Conservation (phyloP, 2,113 vertebrate genomes). For the Xenopus borealis region DNA sequence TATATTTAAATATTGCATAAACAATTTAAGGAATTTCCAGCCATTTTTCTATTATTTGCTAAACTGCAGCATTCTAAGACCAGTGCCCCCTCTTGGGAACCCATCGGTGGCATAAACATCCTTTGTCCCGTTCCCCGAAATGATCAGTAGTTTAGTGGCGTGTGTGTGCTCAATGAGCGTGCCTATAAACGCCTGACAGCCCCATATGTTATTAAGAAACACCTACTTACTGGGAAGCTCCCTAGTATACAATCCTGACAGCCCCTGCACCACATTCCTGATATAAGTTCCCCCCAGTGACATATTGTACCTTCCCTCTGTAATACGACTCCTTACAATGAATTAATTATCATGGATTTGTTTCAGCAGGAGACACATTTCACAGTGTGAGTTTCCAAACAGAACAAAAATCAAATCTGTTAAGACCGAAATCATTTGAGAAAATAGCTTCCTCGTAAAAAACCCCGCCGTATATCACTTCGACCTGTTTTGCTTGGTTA, state of each 20-base stretch:
- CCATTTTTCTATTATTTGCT: too few relatives aligned
- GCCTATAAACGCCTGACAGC: not conserved
- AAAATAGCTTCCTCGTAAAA: too few relatives aligned
- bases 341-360: slow-evolving; percentile 11
- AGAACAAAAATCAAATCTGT: not conserved
- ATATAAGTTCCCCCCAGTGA: not conserved
- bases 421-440: not conserved
- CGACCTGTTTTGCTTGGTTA: too few relatives aligned
- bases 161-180: not conserved
- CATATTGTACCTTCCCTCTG: not conserved
- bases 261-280: not conserved
- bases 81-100: too few relatives aligned
- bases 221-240: not conserved
- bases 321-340: not conserved
- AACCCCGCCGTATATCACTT: too few relatives aligned
- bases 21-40: too few relatives aligned
- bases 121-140: too few relatives aligned
- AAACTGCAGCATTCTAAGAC: too few relatives aligned
- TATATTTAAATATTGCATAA: too few relatives aligned
- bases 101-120: too few relatives aligned
- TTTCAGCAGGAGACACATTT: not conserved
- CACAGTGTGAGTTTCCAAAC: not conserved
- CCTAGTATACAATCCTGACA: not conserved
- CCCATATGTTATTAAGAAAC: not conserved
- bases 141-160: too few relatives aligned